phyloP scores from a whole-genome alignment of 2,797 vertebrate species.

The Cossypha dichroa region DNA sequence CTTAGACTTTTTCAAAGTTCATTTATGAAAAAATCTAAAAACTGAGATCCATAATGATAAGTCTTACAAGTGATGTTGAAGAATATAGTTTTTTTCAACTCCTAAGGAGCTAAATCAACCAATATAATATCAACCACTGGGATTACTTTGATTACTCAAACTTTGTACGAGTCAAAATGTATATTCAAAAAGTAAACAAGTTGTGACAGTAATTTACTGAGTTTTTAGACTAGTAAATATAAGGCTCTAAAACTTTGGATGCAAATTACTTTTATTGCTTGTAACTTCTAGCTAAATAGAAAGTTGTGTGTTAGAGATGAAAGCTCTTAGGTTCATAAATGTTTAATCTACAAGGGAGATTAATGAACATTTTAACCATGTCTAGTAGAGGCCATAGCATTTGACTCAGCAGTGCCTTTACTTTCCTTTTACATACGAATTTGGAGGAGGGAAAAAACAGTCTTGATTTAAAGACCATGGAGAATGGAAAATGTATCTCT shows the following conservation, averaged over 20 bases:
- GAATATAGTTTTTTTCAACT: neutral
- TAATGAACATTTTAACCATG: neutral
- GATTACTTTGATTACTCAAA: neutral
- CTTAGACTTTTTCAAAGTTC: neutral
- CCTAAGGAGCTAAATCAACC: neutral
- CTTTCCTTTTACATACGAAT: neutral
- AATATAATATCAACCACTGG: neutral
- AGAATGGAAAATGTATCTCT: neutral
- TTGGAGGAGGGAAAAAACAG: accelerated
- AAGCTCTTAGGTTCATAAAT: neutral
- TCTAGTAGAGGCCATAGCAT: neutral
- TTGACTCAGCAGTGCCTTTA: neutral
- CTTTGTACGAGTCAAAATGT: neutral
- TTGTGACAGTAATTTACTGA: neutral
- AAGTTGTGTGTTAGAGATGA: neutral
- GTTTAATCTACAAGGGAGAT: neutral
- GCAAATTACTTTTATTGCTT: neutral
- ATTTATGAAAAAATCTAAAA: neutral
- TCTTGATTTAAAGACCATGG: neutral
- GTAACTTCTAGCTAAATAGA: neutral
- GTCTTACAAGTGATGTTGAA: neutral
- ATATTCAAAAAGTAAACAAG: neutral
- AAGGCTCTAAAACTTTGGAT: neutral
- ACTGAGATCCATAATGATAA: neutral
- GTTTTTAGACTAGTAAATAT: neutral